Percentiles rank a stretch among this genome's conserved stretches.
These are phyloP conservation scores for Miltochrista miniata DNA, from an alignment of 2,888 invertebrate genomes.

Conservation along the genomic window DNA sequence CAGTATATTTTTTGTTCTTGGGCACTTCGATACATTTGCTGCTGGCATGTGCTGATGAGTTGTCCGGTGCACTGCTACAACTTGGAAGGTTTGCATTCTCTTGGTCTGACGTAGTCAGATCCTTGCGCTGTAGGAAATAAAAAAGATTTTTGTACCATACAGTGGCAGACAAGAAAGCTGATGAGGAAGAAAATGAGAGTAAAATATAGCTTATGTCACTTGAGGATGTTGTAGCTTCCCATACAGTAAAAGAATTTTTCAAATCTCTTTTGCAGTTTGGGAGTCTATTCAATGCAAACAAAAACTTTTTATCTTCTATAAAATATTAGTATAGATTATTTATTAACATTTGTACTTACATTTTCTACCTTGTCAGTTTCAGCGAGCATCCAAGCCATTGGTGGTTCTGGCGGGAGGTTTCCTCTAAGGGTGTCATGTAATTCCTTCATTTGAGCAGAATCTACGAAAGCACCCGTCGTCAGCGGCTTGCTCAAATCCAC, in stretches of 20 bases:
- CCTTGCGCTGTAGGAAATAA: conserved; percentile 33
- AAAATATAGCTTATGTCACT: too few species aligned
- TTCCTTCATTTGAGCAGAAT: conserved; percentile 84
- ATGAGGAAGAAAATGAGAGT: too few species aligned
- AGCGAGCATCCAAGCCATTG: conserved; percentile 67
- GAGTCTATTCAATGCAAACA: too few species aligned
- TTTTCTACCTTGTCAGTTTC: conserved; percentile 69
- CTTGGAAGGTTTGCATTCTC: conserved; percentile 33
- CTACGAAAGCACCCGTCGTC: conserved; percentile 91
- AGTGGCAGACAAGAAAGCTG: neutral
- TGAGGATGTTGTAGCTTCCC: too few species aligned
- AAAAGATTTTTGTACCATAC: conserved; percentile 50
- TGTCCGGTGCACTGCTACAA: conserved; percentile 36
- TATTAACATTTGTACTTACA: conserved; percentile 38
- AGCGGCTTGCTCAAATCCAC: conserved; percentile 88
- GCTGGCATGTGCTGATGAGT: conserved; percentile 42
- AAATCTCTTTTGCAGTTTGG: too few species aligned
- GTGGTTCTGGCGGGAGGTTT: conserved; percentile 69
- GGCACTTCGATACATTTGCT: conserved; percentile 71
- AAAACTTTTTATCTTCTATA: too few species aligned
- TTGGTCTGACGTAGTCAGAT: conserved; percentile 32
- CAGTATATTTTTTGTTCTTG: conserved; percentile 54
- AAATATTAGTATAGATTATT: too few species aligned
- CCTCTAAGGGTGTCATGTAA: conserved; percentile 64
- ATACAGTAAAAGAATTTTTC: too few species aligned